Percentiles rank a stretch among this genome's conserved stretches.
phyloP scores from a whole-genome alignment of 2,797 vertebrate genomes.

The Coracias cyanogaster region DNA sequence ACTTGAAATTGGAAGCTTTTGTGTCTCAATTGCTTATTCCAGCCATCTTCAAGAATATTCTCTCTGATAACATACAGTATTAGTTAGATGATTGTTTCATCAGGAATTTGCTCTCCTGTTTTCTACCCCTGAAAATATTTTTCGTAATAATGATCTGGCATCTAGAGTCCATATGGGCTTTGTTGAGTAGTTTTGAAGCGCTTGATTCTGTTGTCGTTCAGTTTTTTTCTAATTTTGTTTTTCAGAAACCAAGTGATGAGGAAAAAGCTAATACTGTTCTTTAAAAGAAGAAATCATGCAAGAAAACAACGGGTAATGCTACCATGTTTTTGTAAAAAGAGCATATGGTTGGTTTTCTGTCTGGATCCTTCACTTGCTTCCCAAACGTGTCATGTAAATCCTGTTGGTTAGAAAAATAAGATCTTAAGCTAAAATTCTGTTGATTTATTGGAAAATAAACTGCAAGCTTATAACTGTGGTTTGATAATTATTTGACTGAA shows the following conservation, averaged over 20 bases:
- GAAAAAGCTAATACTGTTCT: slow-evolving; percentile 98
- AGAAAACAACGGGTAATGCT: slow-evolving; percentile 95
- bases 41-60: not conserved
- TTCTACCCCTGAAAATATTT: not conserved
- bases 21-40: not conserved
- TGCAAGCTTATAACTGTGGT: not conserved
- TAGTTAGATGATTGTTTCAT: not conserved
- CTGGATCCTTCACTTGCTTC: not conserved
- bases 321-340: not conserved
- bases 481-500: not conserved
- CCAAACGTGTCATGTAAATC: not conserved
- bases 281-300: slow-evolving; percentile 98
- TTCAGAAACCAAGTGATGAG: slow-evolving; percentile 98
- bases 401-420: not conserved
- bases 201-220: not conserved
- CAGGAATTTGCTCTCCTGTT: not conserved
- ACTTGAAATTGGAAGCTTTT: not conserved
- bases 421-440: not conserved
- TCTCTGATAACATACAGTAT: not conserved
- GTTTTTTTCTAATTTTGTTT: slow-evolving; percentile 20
- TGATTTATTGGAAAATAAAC: not conserved
- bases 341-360: not conserved
- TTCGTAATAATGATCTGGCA: not conserved
- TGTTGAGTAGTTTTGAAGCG: not conserved
- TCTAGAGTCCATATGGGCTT: not conserved